Evolutionary conservation across 2,888 invertebrate species (phyloP).

Genomic region (Xylota sylvarum): DNA sequence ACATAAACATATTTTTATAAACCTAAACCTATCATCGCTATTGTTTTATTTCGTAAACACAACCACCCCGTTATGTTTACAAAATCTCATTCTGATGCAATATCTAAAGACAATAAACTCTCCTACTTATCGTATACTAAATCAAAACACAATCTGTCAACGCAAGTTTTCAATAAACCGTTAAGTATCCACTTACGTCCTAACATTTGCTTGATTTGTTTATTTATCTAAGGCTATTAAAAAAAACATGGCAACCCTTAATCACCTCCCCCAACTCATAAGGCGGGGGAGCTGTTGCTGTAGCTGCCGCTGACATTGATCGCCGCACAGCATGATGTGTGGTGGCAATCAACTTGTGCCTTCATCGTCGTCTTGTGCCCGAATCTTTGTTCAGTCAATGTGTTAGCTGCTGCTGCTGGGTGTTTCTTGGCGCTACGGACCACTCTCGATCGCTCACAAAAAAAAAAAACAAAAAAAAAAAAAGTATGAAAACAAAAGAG

Average conservation of each 20-base stretch:
- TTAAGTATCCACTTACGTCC: conserved; percentile 23
- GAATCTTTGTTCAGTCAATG: conserved; percentile 51
- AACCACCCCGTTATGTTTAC: background rate
- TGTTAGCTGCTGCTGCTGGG: conserved; percentile 38
- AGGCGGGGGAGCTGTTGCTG: conserved; percentile 18
- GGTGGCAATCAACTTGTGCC: conserved; percentile 62
- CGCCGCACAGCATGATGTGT: conserved; percentile 59
- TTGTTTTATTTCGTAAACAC: too few relatives aligned
- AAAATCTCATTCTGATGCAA: conserved; percentile 1
- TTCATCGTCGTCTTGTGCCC: conserved; percentile 31
- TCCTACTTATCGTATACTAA: background rate
- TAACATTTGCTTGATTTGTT: background rate
- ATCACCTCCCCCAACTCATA: conserved; percentile 42
- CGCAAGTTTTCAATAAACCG: conserved; percentile 2
- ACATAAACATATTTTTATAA: too few relatives aligned
- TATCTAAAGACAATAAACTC: conserved; percentile 22
- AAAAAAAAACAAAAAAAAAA: conserved; percentile 3
- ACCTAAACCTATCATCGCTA: too few relatives aligned
- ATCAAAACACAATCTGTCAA: conserved; percentile 11
- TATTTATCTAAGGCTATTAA: conserved; percentile 2
- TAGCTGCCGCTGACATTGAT: conserved; percentile 60
- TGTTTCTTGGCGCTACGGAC: conserved; percentile 44
- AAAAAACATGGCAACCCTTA: conserved; percentile 58
- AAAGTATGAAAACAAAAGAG: conserved; percentile 49
- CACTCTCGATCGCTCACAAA: conserved; percentile 38